Evolutionary conservation across 2,888 invertebrate species (phyloP).

Genomic region (Cyclophora albipunctata): DNA sequence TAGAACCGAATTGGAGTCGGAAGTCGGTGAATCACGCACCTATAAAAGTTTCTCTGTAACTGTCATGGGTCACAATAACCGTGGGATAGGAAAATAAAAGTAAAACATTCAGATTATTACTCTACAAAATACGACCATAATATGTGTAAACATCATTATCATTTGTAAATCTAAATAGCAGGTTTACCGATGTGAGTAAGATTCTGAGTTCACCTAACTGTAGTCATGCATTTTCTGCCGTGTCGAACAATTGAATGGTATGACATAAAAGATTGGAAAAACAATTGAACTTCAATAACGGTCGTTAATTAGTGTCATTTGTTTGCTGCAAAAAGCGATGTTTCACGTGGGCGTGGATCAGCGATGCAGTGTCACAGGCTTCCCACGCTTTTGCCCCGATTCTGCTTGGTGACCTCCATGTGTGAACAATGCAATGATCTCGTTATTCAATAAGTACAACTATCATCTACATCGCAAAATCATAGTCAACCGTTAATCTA

Average conservation of each 20-base stretch:
- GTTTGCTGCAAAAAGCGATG: constrained; percentile 30
- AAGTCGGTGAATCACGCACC: constrained; percentile 33
- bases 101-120: constrained; percentile 4
- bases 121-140: too few species aligned
- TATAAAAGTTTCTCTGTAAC: constrained; percentile 35
- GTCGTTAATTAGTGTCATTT: constrained; percentile 26
- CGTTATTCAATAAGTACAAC: too few species aligned
- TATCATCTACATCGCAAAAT: constrained; percentile 2
- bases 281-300: constrained; percentile 9
- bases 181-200: too few species aligned
- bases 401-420: constrained; percentile 41
- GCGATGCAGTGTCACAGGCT: constrained; percentile 32
- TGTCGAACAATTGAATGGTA: constrained; percentile 20
- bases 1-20: constrained; percentile 29
- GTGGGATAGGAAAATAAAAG: constrained; percentile 18
- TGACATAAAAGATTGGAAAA: not conserved
- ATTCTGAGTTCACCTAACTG: too few species aligned
- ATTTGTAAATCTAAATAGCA: too few species aligned
- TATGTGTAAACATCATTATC: too few species aligned
- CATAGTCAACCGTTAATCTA: too few species aligned
- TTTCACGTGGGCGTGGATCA: constrained; percentile 28
- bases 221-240: constrained; percentile 1
- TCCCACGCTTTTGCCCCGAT: constrained; percentile 53
- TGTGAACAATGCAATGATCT: constrained; percentile 17
- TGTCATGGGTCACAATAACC: constrained; percentile 27